Conservation (phyloP, 2,113 vertebrate species). For the Hippopotamus amphibius region DNA sequence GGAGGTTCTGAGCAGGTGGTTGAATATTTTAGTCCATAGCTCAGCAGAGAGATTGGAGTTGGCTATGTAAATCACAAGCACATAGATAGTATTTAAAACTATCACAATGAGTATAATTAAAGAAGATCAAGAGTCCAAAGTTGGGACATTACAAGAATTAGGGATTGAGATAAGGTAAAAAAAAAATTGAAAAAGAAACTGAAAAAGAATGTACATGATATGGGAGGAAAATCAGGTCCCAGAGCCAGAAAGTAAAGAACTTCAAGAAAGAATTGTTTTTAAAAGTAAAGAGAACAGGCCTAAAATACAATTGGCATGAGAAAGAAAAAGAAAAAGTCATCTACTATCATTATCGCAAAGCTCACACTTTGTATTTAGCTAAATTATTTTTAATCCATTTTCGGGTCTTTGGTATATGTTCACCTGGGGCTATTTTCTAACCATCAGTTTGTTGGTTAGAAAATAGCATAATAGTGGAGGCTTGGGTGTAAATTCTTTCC, state of each 20-base stretch:
- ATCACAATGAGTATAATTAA: conserved; percentile 32
- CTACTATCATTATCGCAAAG: conserved; percentile 23
- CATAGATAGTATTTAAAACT: conserved; percentile 49
- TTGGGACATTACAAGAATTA: not conserved
- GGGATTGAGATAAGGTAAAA: not conserved
- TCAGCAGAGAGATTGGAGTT: conserved; percentile 51
- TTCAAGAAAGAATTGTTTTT: not conserved
- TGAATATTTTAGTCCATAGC: conserved; percentile 70
- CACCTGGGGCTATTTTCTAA: not conserved
- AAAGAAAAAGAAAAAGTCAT: not conserved
- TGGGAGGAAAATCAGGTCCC: not conserved
- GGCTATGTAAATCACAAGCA: conserved; percentile 64
- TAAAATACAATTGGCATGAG: conserved; percentile 25
- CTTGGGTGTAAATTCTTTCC: not conserved
- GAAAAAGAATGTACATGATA: not conserved
- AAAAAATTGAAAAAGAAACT: not conserved
- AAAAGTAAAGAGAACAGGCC: conserved; percentile 8
- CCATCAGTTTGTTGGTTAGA: not conserved
- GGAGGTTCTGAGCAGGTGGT: conserved; percentile 66
- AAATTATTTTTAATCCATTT: conserved; percentile 25
- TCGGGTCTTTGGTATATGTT: not conserved
- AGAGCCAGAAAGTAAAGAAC: not conserved
- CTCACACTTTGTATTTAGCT: conserved; percentile 3
- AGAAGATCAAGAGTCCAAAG: not conserved
- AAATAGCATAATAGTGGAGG: not conserved